phyloP scores from a whole-genome alignment of 1,140 invertebrate genomes.

The Drosophila sp. region DNA sequence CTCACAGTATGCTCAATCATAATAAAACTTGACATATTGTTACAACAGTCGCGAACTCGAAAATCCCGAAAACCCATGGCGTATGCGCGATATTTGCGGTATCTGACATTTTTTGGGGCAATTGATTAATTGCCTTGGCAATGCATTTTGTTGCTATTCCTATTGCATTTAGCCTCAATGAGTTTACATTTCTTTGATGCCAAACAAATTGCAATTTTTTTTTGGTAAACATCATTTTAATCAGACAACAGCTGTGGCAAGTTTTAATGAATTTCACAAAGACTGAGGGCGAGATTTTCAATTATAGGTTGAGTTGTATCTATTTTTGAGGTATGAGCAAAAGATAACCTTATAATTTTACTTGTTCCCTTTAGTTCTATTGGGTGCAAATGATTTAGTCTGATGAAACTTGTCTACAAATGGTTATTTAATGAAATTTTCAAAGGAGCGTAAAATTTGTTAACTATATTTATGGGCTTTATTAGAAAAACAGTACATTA shows the following conservation, averaged over 20 bases:
- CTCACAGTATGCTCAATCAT: constrained; percentile 48
- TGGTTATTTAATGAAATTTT: no score
- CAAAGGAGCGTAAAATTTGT: no score
- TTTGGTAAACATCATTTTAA: neutral
- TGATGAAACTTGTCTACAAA: no score
- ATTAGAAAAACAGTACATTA: no score
- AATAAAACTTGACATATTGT: constrained; percentile 44
- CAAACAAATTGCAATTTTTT: constrained; percentile 30
- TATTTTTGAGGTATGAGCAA: no score
- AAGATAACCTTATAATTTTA: no score
- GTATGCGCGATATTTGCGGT: constrained; percentile 43
- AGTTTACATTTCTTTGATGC: constrained; percentile 25
- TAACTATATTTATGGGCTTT: no score
- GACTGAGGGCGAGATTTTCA: no score
- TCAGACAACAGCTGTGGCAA: neutral
- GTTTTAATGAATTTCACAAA: neutral
- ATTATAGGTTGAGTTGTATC: no score
- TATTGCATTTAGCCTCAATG: constrained; percentile 49
- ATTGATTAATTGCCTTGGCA: constrained; percentile 67
- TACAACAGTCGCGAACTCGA: constrained; percentile 20
- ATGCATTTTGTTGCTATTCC: constrained; percentile 20
- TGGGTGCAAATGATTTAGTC: no score
- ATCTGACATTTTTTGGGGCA: constrained; percentile 34
- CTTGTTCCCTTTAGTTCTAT: no score
- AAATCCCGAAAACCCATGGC: constrained; percentile 11